Conservation (phyloP, 2,888 invertebrate species). For the Sphinx pinastri region DNA sequence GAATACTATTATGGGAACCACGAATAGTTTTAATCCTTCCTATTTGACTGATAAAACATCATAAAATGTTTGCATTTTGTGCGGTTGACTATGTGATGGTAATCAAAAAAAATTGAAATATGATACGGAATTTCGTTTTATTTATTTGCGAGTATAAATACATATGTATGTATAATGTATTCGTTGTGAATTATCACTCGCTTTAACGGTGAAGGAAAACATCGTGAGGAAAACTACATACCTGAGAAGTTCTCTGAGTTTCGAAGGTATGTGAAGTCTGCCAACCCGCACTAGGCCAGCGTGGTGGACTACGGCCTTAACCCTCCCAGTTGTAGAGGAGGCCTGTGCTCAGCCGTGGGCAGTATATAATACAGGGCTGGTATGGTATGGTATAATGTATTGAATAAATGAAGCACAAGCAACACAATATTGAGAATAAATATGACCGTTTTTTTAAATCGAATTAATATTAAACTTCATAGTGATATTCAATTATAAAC, state of each 20-base stretch:
- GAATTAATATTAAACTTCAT: not conserved
- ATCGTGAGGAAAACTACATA: too few relatives aligned
- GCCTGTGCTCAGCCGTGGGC: too few relatives aligned
- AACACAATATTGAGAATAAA: not conserved
- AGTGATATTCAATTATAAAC: not conserved
- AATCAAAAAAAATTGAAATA: not conserved
- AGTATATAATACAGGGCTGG: too few relatives aligned
- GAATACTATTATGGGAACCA: constrained; percentile 32
- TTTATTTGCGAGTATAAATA: not conserved
- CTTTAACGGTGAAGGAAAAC: too few relatives aligned
- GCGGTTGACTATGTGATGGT: constrained; percentile 13
- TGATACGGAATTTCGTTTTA: not conserved
- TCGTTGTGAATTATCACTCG: too few relatives aligned
- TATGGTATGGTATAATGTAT: too few relatives aligned
- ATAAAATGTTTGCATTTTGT: constrained; percentile 9
- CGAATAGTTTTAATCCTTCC: constrained; percentile 26
- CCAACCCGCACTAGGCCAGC: too few relatives aligned
- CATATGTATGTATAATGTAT: too few relatives aligned
- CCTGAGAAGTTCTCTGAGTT: too few relatives aligned
- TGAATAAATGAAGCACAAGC: not conserved
- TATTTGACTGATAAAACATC: constrained; percentile 24
- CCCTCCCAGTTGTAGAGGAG: too few relatives aligned
- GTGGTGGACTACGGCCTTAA: too few relatives aligned
- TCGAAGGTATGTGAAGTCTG: too few relatives aligned
- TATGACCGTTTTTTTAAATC: not conserved